Conservation (phyloP, 2,888 invertebrate species). For the Stenotaenia linearis region DNA sequence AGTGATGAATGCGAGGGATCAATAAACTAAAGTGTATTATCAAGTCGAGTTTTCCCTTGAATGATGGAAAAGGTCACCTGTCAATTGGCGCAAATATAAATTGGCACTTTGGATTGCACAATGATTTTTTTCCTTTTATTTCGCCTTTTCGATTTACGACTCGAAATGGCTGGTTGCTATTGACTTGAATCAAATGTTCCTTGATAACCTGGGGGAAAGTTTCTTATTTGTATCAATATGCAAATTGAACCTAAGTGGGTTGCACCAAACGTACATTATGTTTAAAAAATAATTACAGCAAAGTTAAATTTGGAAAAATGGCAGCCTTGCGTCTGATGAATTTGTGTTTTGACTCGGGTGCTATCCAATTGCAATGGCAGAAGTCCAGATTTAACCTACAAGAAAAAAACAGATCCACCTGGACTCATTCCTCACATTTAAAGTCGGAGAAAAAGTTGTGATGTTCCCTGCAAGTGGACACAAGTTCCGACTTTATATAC, state of each 20-base stretch:
- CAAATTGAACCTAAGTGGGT: too few species aligned
- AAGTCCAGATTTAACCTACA: background rate
- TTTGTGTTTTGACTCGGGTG: background rate
- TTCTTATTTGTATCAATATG: too few species aligned
- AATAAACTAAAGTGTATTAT: background rate
- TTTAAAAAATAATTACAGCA: background rate
- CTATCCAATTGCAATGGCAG: background rate
- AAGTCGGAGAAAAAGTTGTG: background rate
- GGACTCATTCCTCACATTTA: background rate
- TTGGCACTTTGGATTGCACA: background rate
- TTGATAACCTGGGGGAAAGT: too few species aligned
- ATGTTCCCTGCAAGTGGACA: background rate
- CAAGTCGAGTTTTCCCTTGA: background rate
- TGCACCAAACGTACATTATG: background rate
- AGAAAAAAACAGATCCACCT: background rate
- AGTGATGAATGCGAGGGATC: background rate
- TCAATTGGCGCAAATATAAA: background rate
- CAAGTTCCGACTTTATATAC: background rate
- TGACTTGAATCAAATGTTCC: too few species aligned
- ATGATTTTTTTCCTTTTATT: background rate
- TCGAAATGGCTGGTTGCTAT: background rate
- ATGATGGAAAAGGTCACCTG: constrained; percentile 4
- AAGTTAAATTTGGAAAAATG: constrained; percentile 8
- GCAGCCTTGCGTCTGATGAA: background rate
- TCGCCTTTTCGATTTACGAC: background rate